Evolutionary conservation across 1,140 invertebrate species (phyloP).

Genomic region (Drosophila ficusphila): DNA sequence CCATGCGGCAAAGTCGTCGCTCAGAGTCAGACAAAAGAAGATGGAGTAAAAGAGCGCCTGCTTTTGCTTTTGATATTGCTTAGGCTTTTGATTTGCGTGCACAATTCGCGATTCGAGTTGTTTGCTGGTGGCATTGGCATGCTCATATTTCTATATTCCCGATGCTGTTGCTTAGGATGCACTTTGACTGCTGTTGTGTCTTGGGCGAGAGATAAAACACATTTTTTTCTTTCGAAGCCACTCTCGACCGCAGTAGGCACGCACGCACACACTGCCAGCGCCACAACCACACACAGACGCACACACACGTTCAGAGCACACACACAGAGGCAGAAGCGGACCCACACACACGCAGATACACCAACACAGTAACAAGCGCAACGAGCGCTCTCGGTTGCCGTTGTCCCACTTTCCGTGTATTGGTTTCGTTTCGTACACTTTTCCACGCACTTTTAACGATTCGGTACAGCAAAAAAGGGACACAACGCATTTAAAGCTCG

Average conservation of each 20-base stretch:
- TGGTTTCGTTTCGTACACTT: constrained; percentile 82
- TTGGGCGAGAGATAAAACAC: constrained; percentile 42
- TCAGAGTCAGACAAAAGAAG: constrained; percentile 79
- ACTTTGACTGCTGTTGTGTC: constrained; percentile 27
- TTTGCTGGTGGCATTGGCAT: constrained; percentile 40
- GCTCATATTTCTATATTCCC: constrained; percentile 18
- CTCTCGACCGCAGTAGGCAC: constrained; percentile 25
- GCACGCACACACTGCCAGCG: constrained; percentile 33
- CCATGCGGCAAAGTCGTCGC: constrained; percentile 74
- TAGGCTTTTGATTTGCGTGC: constrained; percentile 60
- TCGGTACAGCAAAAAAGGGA: constrained; percentile 40
- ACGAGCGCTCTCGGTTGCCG: constrained; percentile 65
- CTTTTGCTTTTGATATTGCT: constrained; percentile 60
- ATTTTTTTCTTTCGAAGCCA: constrained; percentile 39
- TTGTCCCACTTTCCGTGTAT: constrained; percentile 81
- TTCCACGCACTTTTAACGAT: constrained; percentile 81
- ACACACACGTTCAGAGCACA: constrained; percentile 17
- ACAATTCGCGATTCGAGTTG: constrained; percentile 65
- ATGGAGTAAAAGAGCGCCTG: constrained; percentile 75
- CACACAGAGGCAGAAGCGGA: too few relatives aligned
- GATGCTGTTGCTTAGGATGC: constrained; percentile 11
- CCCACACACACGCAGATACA: constrained; percentile 32
- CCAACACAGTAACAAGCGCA: constrained; percentile 52
- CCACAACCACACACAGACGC: constrained; percentile 29
- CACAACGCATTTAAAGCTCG: constrained; percentile 58